These are phyloP conservation scores for Caiman crocodilus DNA, from an alignment of 2,797 vertebrate species.

Conservation along the genomic window DNA sequence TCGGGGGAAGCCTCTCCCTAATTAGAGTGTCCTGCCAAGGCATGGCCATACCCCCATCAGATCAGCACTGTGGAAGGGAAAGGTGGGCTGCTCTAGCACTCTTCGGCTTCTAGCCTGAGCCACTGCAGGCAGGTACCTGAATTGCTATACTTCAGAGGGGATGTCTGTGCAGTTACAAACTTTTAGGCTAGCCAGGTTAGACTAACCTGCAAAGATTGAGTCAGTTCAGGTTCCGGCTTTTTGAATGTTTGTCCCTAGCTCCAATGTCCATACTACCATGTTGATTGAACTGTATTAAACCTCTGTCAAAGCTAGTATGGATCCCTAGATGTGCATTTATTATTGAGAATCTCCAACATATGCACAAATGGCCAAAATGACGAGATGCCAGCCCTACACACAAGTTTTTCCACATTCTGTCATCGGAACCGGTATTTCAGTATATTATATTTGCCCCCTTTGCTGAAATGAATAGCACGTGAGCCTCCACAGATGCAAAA, in stretches of 20 bases:
- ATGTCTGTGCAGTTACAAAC: too few relatives aligned
- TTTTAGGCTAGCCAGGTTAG: too few relatives aligned
- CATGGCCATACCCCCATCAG: too few relatives aligned
- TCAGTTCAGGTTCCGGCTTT: too few relatives aligned
- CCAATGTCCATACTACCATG: not conserved
- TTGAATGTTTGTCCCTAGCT: not conserved
- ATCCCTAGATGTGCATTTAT: not conserved
- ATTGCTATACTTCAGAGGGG: too few relatives aligned
- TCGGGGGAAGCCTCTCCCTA: too few relatives aligned
- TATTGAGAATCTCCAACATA: not conserved
- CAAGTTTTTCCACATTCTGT: fast-evolving
- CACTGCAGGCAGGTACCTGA: too few relatives aligned
- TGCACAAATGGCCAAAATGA: not conserved
- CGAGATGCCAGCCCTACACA: not conserved
- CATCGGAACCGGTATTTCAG: not conserved
- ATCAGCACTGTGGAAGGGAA: too few relatives aligned
- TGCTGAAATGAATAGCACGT: not conserved
- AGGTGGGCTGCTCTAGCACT: too few relatives aligned
- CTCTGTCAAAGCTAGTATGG: not conserved
- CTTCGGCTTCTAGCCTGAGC: too few relatives aligned
- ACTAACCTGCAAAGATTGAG: too few relatives aligned
- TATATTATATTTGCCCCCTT: not conserved
- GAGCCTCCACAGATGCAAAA: fast-evolving
- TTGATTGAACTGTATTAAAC: not conserved
- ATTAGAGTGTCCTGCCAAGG: too few relatives aligned